Base-by-base conservation (phyloP, 2,888 invertebrate genomes). In the Zhengitettix transpicula region DNA sequence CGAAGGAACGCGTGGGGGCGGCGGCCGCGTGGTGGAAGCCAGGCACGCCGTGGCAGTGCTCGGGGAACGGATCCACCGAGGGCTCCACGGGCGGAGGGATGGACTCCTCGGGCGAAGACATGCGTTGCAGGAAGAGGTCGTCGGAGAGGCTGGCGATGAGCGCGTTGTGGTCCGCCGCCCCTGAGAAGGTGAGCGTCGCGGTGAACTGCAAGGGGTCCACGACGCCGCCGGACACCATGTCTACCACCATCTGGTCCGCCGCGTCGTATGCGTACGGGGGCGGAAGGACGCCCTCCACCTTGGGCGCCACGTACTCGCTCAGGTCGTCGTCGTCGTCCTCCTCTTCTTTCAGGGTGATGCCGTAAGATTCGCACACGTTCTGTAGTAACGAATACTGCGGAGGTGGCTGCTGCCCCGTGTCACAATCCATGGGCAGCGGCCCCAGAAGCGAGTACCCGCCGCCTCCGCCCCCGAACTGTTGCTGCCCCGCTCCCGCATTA, bases 201-300 rank as follows among this genome's bases (percentile, higher is more conserved):
- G 86, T 84, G 70, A 91, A 89, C 68, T 89, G 89, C 56, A 88
- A 76, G 42, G 88, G 88, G 72, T 90, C 89, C 51, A 89, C 87
- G 1, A 84, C 82, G 40, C 82, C 81, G 47, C 84, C 84, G n/a
- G 78, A 75, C 42, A 84, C 85, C 77, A 89, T 82, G 69, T 89
- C 89, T 14, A 88, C 87, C 78, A 90, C 89, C 81, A 91, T 88
- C 9, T 72, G 72, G 9, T 87, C 83, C 41, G 54, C 58, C n/a
- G 47, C 28, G 28, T 28, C 28, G 28, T 28, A 28, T 7, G 28
- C 28, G 28, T 28, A 28, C 2, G 28, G 28, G 28, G 28, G 28
- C 28, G 28, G 28, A 2, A 28, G 28, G 28, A 28, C 28, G 28
- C 28, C 28, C 28, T 28, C 28, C n/a, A 47, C 47, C n/a, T 12